Base-by-base conservation (phyloP, 2,888 invertebrate genomes). In the Caenorhabditis sulstoni region DNA sequence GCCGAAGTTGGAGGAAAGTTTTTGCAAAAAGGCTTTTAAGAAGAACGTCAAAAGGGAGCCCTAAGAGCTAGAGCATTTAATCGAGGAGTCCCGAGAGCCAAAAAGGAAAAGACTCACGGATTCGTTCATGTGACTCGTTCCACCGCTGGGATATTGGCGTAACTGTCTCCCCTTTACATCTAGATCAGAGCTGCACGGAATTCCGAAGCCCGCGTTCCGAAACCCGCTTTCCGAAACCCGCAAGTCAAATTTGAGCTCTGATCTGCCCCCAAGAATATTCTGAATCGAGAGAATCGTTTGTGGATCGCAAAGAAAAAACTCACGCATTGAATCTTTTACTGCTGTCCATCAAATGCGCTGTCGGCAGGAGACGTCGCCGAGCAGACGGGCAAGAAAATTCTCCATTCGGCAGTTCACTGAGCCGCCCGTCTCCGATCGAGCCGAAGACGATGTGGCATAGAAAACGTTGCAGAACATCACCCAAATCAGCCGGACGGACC, bases 1-100 rank as follows among this genome's bases (percentile, higher is more conserved):
- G 83, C 81, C 58, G 85, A 81, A 12, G 64, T 84, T 37, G 87
- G 87, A 66, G 86, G 83, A n/a, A 77, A 81, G 50, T 67, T 79
- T 23, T 82, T 85, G n/a, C 5, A 83, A 83, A 68, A 85, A 86
- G 29, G 79, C 79, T 22, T 53, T 85, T 35, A 81, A 81, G 67
- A 67, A 75, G 29, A 66, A 81, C 49, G 53, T 41, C 11, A 77
- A 82, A 11, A 75, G 82, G 22, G 71, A 76, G 9, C 74, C 45
- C 16, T 35, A 41, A 4, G 49, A 64, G 39, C 41, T 3, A 3
- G 61, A 62, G 50, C 35, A 29, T 16, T 20, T 66, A 7, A 8
- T 70, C n/a, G 47, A 47, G 35, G 66, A 66, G 4, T 8, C 9
- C 22, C 39, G 57, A 5, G 55, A 67, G 18, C 7, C 7, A 7